Conservation (phyloP, 2,888 invertebrate species). For the Drosophila picticornis region DNA sequence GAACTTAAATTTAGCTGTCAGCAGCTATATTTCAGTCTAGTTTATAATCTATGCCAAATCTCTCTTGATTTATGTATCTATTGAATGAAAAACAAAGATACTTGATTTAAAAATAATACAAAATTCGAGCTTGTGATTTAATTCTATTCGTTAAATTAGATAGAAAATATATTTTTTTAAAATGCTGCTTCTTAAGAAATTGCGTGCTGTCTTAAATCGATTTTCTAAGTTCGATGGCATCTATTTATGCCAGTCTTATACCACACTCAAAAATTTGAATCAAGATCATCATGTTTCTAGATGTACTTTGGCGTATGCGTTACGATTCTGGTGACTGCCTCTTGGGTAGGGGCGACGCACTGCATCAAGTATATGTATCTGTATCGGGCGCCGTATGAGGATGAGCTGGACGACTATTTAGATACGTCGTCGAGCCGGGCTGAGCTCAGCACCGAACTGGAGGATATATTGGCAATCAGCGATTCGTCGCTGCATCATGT, state of each 20-base stretch:
- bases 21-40: too few relatives aligned
- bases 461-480: constrained; percentile 78
- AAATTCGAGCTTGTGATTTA: too few relatives aligned
- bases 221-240: not conserved
- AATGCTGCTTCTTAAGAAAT: not conserved
- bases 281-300: constrained; percentile 84
- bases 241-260: not conserved
- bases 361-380: constrained; percentile 94
- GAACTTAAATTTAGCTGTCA: not conserved
- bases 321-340: constrained; percentile 93
- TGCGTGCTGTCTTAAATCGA: not conserved
- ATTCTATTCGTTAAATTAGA: too few relatives aligned
- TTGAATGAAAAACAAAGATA: too few relatives aligned
- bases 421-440: constrained; percentile 67
- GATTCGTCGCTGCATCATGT: constrained; percentile 79
- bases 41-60: too few relatives aligned
- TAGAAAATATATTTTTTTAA: too few relatives aligned
- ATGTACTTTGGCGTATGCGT: constrained; percentile 96
- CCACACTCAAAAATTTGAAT: not conserved
- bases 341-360: constrained; percentile 97
- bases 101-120: too few relatives aligned
- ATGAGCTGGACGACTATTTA: constrained; percentile 76
- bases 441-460: constrained; percentile 74
- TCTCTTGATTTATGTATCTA: too few relatives aligned
- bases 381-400: constrained; percentile 82